Conservation (phyloP, 2,888 invertebrate genomes). For the Pristionchus maxplancki region DNA sequence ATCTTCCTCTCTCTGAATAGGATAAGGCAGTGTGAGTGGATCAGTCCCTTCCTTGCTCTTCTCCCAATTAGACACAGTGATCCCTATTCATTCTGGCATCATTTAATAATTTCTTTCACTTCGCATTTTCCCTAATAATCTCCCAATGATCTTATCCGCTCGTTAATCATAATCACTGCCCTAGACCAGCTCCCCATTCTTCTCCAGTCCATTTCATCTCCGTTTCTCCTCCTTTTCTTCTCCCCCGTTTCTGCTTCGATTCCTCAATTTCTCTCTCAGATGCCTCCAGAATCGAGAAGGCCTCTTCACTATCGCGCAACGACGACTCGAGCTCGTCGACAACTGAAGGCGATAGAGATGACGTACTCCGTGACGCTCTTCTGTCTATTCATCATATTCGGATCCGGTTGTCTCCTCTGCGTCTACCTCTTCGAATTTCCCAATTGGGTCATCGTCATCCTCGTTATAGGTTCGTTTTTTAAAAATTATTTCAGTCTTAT, state of each 20-base stretch:
- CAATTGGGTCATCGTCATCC: background rate
- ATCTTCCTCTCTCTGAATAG: constrained; percentile 33
- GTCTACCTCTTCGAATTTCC: constrained; percentile 36
- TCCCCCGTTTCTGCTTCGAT: background rate
- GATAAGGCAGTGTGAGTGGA: constrained; percentile 52
- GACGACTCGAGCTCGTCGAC: too few species aligned
- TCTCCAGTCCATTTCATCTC: constrained; percentile 41
- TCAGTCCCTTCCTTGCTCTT: constrained; percentile 29
- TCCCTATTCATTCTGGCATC: background rate
- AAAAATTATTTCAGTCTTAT: too few species aligned
- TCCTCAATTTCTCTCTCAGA: constrained; percentile 22
- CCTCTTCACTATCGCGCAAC: background rate
- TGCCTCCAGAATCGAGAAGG: constrained; percentile 8
- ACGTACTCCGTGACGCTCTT: background rate
- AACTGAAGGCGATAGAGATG: background rate
- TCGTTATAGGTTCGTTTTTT: constrained; percentile 20
- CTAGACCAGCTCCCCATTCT: background rate
- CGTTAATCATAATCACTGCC: constrained; percentile 31
- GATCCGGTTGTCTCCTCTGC: too few species aligned
- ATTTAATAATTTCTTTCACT: too few species aligned
- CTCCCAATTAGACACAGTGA: constrained; percentile 6
- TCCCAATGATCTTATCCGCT: constrained; percentile 24
- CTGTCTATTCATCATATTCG: background rate
- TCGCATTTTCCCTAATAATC: background rate
- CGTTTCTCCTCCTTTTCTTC: background rate